Conservation (phyloP, 2,888 invertebrate genomes). For the Drymonia ruficornis region DNA sequence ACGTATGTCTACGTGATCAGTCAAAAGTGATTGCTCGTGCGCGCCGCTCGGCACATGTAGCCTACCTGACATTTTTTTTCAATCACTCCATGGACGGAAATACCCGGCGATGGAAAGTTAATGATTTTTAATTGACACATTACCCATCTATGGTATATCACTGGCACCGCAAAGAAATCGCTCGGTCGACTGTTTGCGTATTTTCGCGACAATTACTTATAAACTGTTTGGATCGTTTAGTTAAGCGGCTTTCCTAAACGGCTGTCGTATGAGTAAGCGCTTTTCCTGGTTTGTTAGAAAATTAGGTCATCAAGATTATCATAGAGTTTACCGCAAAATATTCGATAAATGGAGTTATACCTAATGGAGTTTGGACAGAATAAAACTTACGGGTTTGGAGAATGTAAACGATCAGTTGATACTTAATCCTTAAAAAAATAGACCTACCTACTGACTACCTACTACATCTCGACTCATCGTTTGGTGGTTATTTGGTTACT, state of each 20-base stretch:
- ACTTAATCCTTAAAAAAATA: too few species aligned
- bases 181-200: conserved; percentile 27
- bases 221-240: conserved; percentile 17
- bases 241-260: conserved; percentile 20
- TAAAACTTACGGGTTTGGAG: too few species aligned
- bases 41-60: too few species aligned
- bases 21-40: too few species aligned
- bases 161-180: conserved; percentile 48
- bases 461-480: too few species aligned
- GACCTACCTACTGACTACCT: too few species aligned
- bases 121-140: conserved; percentile 68
- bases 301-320: neutral
- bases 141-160: conserved; percentile 60
- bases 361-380: too few species aligned
- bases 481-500: too few species aligned
- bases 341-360: too few species aligned
- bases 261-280: conserved; percentile 9
- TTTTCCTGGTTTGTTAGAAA: neutral
- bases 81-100: conserved; percentile 19
- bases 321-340: too few species aligned
- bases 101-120: conserved; percentile 58
- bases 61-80: neutral
- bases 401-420: too few species aligned
- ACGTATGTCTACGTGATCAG: too few species aligned
- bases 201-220: conserved; percentile 37